Conservation (phyloP, 2,888 invertebrate genomes). For the Tubiluchus corallicola region DNA sequence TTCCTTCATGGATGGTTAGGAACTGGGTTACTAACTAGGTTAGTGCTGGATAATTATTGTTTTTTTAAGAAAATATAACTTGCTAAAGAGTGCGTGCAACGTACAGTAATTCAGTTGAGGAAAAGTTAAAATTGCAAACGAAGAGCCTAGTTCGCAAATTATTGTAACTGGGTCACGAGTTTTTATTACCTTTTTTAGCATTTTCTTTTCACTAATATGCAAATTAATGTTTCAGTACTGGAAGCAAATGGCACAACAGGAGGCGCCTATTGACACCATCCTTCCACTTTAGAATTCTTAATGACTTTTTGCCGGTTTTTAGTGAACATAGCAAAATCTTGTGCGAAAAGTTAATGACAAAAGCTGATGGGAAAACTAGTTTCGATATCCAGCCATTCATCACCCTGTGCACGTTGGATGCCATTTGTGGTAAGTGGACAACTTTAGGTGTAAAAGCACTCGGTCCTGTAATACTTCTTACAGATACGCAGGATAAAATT, state of each 20-base stretch:
- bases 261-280: conserved; percentile 35
- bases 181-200: too few relatives aligned
- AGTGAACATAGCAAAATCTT: conserved; percentile 31
- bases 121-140: too few relatives aligned
- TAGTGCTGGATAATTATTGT: too few relatives aligned
- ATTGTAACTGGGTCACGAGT: too few relatives aligned
- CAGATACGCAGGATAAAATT: too few relatives aligned
- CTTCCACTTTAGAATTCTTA: conserved; percentile 35
- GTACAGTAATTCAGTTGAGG: too few relatives aligned
- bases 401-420: conserved; percentile 35
- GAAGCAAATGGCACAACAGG: conserved; percentile 31
- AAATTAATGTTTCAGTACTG: conserved; percentile 30
- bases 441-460: too few relatives aligned
- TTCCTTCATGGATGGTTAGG: conserved; percentile 35
- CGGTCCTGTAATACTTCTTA: too few relatives aligned
- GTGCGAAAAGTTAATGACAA: conserved; percentile 22
- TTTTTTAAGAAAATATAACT: too few relatives aligned
- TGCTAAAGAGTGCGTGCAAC: too few relatives aligned
- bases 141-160: too few relatives aligned
- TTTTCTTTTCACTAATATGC: too few relatives aligned
- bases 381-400: conserved; percentile 32
- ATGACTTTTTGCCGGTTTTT: conserved; percentile 33
- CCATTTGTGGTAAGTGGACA: conserved; percentile 37
- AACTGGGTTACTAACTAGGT: conserved; percentile 34
- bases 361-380: conserved; percentile 15